phyloP scores from a whole-genome alignment of 2,797 vertebrate genomes.

The Hippocampus kuda region DNA sequence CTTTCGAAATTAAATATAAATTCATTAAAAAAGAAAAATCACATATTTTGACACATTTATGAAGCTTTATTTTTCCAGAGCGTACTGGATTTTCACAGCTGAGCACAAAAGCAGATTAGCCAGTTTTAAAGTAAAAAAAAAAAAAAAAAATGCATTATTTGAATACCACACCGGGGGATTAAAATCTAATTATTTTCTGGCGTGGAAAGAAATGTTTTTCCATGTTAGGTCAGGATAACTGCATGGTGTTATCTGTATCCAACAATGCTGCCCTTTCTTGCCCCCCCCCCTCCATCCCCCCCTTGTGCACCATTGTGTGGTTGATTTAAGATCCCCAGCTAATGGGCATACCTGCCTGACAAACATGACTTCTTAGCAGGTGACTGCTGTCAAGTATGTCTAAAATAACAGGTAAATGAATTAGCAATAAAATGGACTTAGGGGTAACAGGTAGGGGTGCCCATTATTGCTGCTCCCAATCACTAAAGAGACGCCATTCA shows the following conservation, averaged over 20 bases:
- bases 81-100: constrained; percentile 33
- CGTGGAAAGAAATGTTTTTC: constrained; percentile 55
- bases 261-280: constrained; percentile 57
- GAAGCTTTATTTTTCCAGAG: background rate
- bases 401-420: constrained; percentile 99
- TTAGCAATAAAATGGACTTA: constrained; percentile 99
- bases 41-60: background rate
- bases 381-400: constrained; percentile 90
- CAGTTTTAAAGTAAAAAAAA: constrained; percentile 41
- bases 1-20: background rate
- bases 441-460: constrained; percentile 87
- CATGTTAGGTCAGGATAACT: constrained; percentile 55
- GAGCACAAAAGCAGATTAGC: constrained; percentile 57
- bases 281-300: background rate
- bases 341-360: constrained; percentile 90
- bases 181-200: constrained; percentile 63
- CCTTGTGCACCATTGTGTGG: constrained; percentile 68
- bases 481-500: constrained; percentile 99
- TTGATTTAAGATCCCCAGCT: constrained; percentile 85
- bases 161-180: constrained; percentile 53
- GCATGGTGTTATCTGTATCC: constrained; percentile 64
- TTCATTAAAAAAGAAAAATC: too few species aligned
- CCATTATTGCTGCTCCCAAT: constrained; percentile 97
- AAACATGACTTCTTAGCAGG: constrained; percentile 97
- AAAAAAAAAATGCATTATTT: constrained; percentile 50